Evolutionary conservation across 2,113 vertebrate species (phyloP), one percentile per base, ranked within the genome.

Genomic region (Daboia siamensis): DNA sequence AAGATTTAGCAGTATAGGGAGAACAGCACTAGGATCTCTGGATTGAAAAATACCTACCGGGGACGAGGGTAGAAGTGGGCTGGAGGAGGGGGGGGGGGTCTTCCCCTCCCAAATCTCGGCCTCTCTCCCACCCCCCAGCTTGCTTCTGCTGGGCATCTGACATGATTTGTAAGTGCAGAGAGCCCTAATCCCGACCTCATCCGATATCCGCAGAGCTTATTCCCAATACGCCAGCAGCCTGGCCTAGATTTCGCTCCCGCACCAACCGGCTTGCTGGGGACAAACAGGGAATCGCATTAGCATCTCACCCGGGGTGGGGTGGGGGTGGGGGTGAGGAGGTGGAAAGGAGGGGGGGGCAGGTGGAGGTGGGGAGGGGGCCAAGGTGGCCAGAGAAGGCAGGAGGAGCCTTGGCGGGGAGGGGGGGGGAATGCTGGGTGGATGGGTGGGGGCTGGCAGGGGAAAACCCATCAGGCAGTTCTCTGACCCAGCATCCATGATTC

Each of bases 141-240:
- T 33, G 10, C 13, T 0, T 33, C 85, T 26, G 91, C 91, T 69
- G 46, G 52, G 85, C 64, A 88, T 44, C 33, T 55, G 59, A 88
- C 52, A 55, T 88, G 11, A 86, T 92, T 88, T 88, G 48, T 88
- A 88, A 88, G 51, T n/a, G 86, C 91, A 1, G 86, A n/a, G n/a
- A n/a, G 91, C 24, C 91, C 46, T 92, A 92, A 92, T 92, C 91
- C 92, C 21, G 17, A 15, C 57, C 89, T 93, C 48, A 64, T 69
- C 89, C 89, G 86, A n/a, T 69, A 87, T 64, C 80, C 84, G 54
- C 61, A 46, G 29, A 54, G 92, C 80, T 90, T 93, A 90, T 29
- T 90, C 80, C 29, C 33, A 86, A 86, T 64, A 69, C 51, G 24
- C 86, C 24, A 48, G 29, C n/a, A 5, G 4, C 51, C 4, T 92